A percentile compares a stretch with the other conserved stretches of the same genome.
These are phyloP conservation scores for Herpetotheres cachinnans DNA, from an alignment of 2,113 vertebrate genomes.

Conservation along the genomic window DNA sequence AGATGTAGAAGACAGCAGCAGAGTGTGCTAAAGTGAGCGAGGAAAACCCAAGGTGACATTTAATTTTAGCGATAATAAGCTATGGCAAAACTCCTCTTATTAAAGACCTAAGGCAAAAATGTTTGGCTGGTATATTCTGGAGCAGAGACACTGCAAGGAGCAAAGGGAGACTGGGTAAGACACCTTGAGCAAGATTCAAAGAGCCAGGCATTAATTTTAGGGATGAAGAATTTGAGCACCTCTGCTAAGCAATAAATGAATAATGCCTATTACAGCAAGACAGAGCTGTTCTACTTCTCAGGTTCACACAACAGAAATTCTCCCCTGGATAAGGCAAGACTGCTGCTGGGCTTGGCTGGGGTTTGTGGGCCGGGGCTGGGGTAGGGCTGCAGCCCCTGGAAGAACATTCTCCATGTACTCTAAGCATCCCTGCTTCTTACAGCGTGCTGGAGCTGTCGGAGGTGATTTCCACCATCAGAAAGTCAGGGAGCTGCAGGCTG, in stretches of 20 bases:
- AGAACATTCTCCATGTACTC: fast-evolving
- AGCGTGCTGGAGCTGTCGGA: fast-evolving
- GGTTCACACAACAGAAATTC: background rate
- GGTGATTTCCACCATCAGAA: fast-evolving
- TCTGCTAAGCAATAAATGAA: background rate
- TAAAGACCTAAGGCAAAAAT: constrained; percentile 46
- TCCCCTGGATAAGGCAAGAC: background rate
- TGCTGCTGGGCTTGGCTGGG: background rate
- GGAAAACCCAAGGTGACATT: constrained; percentile 69
- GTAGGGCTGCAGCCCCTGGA: background rate
- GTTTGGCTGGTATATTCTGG: background rate
- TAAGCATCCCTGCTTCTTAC: background rate
- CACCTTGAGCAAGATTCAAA: background rate
- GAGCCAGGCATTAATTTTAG: constrained; percentile 8
- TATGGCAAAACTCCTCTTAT: constrained; percentile 41
- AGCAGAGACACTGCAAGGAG: background rate
- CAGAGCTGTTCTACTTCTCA: background rate
- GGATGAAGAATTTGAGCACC: background rate
- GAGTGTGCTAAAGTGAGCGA: constrained; percentile 37
- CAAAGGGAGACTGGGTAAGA: background rate
- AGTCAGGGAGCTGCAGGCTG: background rate
- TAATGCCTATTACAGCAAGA: background rate
- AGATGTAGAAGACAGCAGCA: constrained; percentile 29
- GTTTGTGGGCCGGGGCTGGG: background rate
- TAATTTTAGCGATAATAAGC: constrained; percentile 64